Percentiles rank a stretch among this genome's conserved stretches.
Conservation (phyloP, 2,888 invertebrate species). For the Azorinus chamasolen region DNA sequence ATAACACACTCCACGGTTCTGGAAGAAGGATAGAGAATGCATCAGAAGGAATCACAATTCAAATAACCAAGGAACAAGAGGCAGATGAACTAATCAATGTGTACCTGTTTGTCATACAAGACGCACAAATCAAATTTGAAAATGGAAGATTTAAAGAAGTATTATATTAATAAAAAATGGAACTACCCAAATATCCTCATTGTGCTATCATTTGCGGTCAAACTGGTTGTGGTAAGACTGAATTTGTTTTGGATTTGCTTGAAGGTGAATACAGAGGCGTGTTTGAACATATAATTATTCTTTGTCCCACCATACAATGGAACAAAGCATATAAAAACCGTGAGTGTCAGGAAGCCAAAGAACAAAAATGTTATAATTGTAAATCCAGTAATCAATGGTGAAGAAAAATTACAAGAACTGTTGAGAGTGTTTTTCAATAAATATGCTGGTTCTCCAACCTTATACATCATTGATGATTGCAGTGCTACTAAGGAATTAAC, state of each 20-base stretch:
- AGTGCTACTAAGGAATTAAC: constrained; percentile 48
- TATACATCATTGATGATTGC: constrained; percentile 65
- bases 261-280: constrained; percentile 38
- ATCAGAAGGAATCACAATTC: constrained; percentile 50
- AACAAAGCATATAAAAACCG: constrained; percentile 44
- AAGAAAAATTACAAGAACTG: constrained; percentile 42
- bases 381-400: constrained; percentile 30
- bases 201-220: constrained; percentile 46
- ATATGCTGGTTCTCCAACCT: constrained; percentile 43
- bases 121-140: constrained; percentile 58
- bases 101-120: constrained; percentile 53
- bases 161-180: constrained; percentile 33
- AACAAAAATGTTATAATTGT: constrained; percentile 39
- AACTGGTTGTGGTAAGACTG: constrained; percentile 52
- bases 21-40: constrained; percentile 58
- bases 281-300: constrained; percentile 50
- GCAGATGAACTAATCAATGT: constrained; percentile 37
- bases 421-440: constrained; percentile 37
- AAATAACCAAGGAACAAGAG: constrained; percentile 48
- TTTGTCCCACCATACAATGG: constrained; percentile 45
- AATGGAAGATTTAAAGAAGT: constrained; percentile 48
- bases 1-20: constrained; percentile 52
- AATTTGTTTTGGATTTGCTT: constrained; percentile 41
- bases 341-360: constrained; percentile 31
- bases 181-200: constrained; percentile 50